A percentile compares a stretch with the other conserved stretches of the same genome.
Evolutionary conservation across 2,888 invertebrate genomes (phyloP).

Genomic region (Dryococelus australis): DNA sequence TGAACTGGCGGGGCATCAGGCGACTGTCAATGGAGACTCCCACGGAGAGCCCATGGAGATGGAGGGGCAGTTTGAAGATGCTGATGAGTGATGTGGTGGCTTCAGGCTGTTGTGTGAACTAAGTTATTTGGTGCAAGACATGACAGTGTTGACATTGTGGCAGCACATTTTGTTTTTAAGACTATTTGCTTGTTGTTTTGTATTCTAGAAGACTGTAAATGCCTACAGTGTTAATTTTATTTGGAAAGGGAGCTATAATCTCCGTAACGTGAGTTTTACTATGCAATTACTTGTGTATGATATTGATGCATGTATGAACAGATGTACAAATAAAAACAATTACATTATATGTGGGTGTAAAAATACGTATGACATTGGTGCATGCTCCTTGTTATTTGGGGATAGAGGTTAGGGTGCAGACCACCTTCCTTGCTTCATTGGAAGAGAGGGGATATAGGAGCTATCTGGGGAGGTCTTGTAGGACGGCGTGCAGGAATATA

Average conservation of each 20-base stretch:
- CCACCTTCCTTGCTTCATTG: too few species aligned
- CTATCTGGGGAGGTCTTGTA: too few species aligned
- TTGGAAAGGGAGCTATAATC: background rate
- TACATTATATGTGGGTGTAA: too few species aligned
- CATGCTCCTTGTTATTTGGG: too few species aligned
- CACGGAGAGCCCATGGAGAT: constrained; percentile 30
- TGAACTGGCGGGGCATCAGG: background rate
- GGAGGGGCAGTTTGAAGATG: constrained; percentile 33
- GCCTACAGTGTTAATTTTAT: background rate
- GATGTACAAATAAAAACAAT: too few species aligned
- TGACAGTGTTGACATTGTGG: background rate
- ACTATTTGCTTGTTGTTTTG: background rate
- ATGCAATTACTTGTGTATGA: background rate
- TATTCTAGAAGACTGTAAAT: background rate
- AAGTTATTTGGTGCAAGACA: background rate
- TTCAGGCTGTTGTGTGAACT: background rate
- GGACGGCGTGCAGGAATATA: too few species aligned
- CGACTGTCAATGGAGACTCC: background rate
- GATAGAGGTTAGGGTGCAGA: too few species aligned
- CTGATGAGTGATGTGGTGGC: background rate
- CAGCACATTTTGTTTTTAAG: background rate
- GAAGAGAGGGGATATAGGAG: too few species aligned
- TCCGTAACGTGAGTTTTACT: background rate
- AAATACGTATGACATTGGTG: too few species aligned
- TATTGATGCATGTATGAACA: background rate